phyloP scores from a whole-genome alignment of 2,797 vertebrate species.

The Mus caroli region DNA sequence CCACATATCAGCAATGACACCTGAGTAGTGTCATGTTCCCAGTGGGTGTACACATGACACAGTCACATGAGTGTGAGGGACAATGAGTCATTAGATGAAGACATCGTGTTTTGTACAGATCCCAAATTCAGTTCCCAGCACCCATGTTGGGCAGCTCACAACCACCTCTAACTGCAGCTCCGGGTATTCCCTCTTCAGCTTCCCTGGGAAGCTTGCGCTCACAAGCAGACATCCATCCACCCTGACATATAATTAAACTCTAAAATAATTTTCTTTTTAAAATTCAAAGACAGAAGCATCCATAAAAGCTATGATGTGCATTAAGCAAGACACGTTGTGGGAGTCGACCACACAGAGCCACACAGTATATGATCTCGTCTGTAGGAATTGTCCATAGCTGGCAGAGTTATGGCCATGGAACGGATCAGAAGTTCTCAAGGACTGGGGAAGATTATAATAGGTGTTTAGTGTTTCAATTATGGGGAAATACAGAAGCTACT shows the following conservation, averaged over 20 bases:
- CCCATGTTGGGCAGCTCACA: not conserved
- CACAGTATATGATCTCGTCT: not conserved
- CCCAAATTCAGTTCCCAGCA: not conserved
- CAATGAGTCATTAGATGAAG: not conserved
- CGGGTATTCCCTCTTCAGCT: rapidly evolving
- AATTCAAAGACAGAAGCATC: not conserved
- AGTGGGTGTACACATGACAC: not conserved
- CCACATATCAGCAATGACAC: not conserved
- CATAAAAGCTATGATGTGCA: not conserved
- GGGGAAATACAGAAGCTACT: slow-evolving; percentile 2
- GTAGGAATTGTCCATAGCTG: not conserved
- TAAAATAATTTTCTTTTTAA: not conserved
- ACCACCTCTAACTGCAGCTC: not conserved
- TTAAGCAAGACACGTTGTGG: not conserved
- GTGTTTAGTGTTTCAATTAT: not conserved
- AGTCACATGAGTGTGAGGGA: not conserved
- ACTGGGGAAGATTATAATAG: not conserved
- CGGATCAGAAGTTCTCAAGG: not conserved
- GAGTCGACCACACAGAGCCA: slow-evolving; percentile 2
- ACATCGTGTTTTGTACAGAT: not conserved
- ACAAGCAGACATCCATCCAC: not conserved
- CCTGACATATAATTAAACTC: not conserved
- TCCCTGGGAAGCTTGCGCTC: not conserved
- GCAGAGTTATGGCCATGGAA: not conserved
- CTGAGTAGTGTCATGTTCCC: too few species aligned